Percentiles rank a stretch among this genome's conserved stretches.
phyloP scores from a whole-genome alignment of 1,140 invertebrate genomes.

The Drosophila serrata region DNA sequence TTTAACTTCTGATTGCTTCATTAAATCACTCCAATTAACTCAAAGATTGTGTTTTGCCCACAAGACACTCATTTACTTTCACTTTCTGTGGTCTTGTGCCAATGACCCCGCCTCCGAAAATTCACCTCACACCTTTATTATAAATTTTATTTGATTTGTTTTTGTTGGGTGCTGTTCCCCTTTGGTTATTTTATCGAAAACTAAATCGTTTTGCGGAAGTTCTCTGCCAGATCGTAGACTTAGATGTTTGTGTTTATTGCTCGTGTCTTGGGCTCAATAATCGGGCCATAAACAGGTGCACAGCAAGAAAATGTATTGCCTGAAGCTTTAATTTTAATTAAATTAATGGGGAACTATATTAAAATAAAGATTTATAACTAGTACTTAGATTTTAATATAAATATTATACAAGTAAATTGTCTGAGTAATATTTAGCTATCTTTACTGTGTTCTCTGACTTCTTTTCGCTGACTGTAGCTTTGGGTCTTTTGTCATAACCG shows the following conservation, averaged over 20 bases:
- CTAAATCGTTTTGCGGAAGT: conserved; percentile 42
- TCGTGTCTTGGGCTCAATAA: conserved; percentile 45
- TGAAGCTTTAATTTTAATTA: neutral
- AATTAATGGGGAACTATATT: neutral
- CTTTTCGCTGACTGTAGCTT: conserved; percentile 17
- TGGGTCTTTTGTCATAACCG: conserved; percentile 52
- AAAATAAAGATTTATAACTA: too few relatives aligned
- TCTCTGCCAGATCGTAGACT: conserved; percentile 29
- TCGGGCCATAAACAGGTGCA: conserved; percentile 42
- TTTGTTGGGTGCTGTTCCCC: neutral
- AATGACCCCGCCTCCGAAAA: conserved; percentile 34
- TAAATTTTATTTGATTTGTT: neutral
- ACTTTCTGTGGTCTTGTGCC: conserved; percentile 37
- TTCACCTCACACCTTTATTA: neutral
- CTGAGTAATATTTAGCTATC: too few relatives aligned
- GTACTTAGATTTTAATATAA: too few relatives aligned
- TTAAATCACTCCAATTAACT: conserved; percentile 23
- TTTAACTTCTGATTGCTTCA: conserved; percentile 5
- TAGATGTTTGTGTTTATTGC: conserved; percentile 34
- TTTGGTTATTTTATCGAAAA: conserved; percentile 23
- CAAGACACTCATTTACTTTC: conserved; percentile 38
- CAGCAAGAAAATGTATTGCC: neutral
- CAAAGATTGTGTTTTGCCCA: conserved; percentile 20
- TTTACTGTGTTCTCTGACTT: too few relatives aligned
- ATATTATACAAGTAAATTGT: neutral